A percentile compares a stretch with the other conserved stretches of the same genome.
phyloP scores from a whole-genome alignment of 2,888 invertebrate species.

The Brachylomia viminalis region DNA sequence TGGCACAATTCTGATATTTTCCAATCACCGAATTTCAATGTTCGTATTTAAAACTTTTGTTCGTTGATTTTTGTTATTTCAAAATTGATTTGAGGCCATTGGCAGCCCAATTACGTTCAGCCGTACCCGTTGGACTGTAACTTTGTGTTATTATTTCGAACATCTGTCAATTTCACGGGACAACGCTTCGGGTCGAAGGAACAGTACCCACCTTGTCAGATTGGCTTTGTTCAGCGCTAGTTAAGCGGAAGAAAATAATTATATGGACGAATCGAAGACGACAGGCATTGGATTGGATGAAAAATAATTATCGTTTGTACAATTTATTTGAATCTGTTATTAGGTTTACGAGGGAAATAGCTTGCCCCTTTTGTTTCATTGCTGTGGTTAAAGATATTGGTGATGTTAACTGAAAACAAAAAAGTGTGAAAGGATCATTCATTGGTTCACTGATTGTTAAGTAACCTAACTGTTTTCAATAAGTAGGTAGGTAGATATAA shows the following conservation, averaged over 20 bases:
- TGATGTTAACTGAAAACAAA: neutral
- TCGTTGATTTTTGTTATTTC: constrained; percentile 66
- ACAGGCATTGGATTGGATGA: constrained; percentile 71
- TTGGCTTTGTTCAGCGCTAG: constrained; percentile 80
- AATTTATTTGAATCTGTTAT: constrained; percentile 55
- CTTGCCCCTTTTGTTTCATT: constrained; percentile 26
- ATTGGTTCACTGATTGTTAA: neutral
- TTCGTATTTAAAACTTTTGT: constrained; percentile 48
- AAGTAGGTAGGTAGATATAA: neutral
- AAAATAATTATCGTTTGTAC: constrained; percentile 67
- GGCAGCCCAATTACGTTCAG: constrained; percentile 73
- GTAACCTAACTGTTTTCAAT: neutral
- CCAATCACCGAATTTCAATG: constrained; percentile 46
- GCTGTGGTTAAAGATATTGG: constrained; percentile 16
- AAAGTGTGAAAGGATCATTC: neutral
- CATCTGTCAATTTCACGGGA: constrained; percentile 84
- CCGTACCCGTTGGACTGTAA: constrained; percentile 73
- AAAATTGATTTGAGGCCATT: constrained; percentile 74
- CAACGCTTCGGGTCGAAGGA: constrained; percentile 78
- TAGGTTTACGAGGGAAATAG: constrained; percentile 26
- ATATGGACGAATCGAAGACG: constrained; percentile 77
- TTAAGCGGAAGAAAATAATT: constrained; percentile 86
- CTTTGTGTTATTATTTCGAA: constrained; percentile 83
- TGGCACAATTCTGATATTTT: constrained; percentile 48
- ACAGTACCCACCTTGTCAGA: constrained; percentile 74